Evolutionary conservation across 2,113 vertebrate genomes (phyloP), one percentile per base, ranked within the genome.

Genomic region (Oreocharis arfaki): DNA sequence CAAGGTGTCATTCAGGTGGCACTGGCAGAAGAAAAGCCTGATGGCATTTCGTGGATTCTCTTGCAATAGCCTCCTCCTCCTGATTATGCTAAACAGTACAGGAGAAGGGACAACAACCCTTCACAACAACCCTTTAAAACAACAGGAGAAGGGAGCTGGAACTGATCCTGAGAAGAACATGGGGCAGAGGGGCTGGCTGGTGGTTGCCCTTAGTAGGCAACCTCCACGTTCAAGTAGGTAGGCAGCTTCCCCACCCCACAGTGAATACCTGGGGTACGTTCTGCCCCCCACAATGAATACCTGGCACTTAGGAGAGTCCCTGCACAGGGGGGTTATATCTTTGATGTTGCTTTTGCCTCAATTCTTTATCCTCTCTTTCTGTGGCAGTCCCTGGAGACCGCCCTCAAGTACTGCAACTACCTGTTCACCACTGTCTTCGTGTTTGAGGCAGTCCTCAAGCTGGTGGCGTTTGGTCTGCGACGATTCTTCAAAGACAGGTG

Each of bases 401-500:
- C 98, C 47, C 99, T 99, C 92, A 99, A 99, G 95, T 99, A 99
- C 96, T 99, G 99, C 98, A 99, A 99, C 98, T 99, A 99, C 96
- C 97, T 99, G 98, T 99, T 99, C 98, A 99, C 99, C 94, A 99
- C 99, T 8, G 99, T 99, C 75, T 99, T 99, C 94, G 99, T 99
- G 95, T 97, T 99, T 97, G 99, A 99, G 96, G 97, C 99, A 17
- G 98, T 99, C 47, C 98, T 99, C 94, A 99, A 99, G 96, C 98
- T 99, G 97, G 99, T 98, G 92, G 99, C 99, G 1, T 99, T 99
- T 24, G 99, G 99, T 71, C 98, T 99, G 84, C 98, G 99, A 18
- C 98, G 99, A 78, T 99, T 99, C 98, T 99, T 99, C 98, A 99
- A 99, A 98, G 99, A 99, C 86, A 98, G 99, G 99, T 99, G 80